Conservation (phyloP, 2,113 vertebrate species). For the Poeciliopsis occidentalis region DNA sequence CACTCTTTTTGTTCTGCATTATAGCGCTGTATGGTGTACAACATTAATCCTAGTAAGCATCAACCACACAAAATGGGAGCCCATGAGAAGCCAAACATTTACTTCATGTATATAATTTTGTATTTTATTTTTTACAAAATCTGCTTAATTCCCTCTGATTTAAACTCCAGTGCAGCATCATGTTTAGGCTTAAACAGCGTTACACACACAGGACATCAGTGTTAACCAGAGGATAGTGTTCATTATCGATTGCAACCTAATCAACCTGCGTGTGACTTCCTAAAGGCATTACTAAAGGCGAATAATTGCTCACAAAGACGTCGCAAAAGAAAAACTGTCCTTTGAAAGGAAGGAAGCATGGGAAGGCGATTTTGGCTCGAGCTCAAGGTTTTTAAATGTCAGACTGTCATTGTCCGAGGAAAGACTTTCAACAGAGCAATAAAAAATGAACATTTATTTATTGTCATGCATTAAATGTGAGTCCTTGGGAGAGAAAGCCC, state of each 20-base stretch:
- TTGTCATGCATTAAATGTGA: background rate
- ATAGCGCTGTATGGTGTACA: too few species aligned
- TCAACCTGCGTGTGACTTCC: too few species aligned
- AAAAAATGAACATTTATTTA: background rate
- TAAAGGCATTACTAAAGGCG: too few species aligned
- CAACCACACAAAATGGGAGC: too few species aligned
- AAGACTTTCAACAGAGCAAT: background rate
- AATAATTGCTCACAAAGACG: too few species aligned
- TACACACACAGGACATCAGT: background rate
- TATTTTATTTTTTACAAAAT: background rate
- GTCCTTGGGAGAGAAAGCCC: background rate
- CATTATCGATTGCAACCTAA: too few species aligned
- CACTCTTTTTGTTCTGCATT: too few species aligned
- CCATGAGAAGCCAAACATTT: too few species aligned
- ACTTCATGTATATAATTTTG: background rate
- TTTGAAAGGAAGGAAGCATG: background rate
- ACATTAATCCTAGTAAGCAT: too few species aligned
- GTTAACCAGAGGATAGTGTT: too few species aligned
- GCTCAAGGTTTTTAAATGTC: background rate
- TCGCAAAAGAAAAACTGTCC: too few species aligned
- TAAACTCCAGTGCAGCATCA: background rate
- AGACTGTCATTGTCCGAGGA: background rate
- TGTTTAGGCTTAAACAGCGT: background rate
- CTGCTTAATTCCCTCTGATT: background rate
- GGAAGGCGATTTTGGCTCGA: too few species aligned